Base-by-base conservation (phyloP, 2,113 vertebrate species). In the Sigmodon hispidus region DNA sequence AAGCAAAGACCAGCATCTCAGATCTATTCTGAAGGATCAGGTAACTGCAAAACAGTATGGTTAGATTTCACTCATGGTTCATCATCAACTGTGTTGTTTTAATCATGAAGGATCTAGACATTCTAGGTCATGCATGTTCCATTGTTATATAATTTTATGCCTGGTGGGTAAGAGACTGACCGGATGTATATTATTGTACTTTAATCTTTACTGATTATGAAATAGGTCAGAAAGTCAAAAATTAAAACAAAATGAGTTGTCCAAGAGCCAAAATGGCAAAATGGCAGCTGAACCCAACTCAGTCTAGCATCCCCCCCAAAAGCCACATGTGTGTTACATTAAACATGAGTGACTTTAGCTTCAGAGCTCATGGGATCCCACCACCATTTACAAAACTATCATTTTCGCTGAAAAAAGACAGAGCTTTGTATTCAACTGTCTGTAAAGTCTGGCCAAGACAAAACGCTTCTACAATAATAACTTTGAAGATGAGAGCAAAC, bases 191-290 rank as follows among this genome's bases (percentile, higher is more conserved):
- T 19, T 8, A 43, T 92, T 95, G 57, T 52, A 36, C 81, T 95
- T 96, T 95, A 31, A 43, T 90, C 96, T 94, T 31, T 67, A 73
- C 94, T 92, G 45, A 34, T 52, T 95, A 92, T 5, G 6, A 10
- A 91, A 92, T 61, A 83, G 48, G n/a, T 89, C 65, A 95, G 61
- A 43, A 50, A 85, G 80, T 91, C 61, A 70, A 6, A 22, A 0
- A 0, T 81, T 69, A 94, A 87, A 96, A 48, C 93, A 79, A 92
- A 95, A 95, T 69, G 95, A 77, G 94, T 96, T 97, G 72, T 69
- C 86, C 79, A 10, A 77, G 76, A 93, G 50, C 17, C 21, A 57
- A 40, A 59, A 17, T 79, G 63, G 43, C 21, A 57, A 40, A 59
- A 17, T 79, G 63, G 43, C 52, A 63, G 77, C 40, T 0, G 77